Conservation (phyloP, 1,140 invertebrate species). For the Rhyacophila brunnea region DNA sequence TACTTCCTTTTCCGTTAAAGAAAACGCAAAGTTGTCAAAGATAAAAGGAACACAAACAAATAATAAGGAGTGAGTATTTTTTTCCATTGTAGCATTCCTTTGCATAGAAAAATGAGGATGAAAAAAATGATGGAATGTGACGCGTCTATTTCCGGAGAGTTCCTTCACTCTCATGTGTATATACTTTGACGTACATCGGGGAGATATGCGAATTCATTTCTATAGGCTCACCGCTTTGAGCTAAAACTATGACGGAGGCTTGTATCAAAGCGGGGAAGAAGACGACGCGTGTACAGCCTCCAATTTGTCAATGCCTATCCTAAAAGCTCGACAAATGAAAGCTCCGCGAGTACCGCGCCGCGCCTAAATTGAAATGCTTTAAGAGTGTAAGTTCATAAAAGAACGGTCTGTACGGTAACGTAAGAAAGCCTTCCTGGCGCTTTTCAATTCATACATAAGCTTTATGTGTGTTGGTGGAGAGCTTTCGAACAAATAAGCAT, state of each 20-base stretch:
- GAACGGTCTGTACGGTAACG: conserved; percentile 21
- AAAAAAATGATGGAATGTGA: conserved; percentile 9
- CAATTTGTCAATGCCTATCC: conserved; percentile 35
- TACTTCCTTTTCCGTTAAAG: conserved; percentile 17
- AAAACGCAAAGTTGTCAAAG: conserved; percentile 18
- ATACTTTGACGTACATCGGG: conserved; percentile 16
- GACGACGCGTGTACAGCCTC: conserved; percentile 27
- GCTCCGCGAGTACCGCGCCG: conserved; percentile 18
- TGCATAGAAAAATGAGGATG: conserved; percentile 15
- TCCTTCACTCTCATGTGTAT: not conserved
- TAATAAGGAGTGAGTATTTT: conserved; percentile 24
- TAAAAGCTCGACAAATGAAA: conserved; percentile 35
- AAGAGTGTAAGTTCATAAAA: conserved; percentile 33
- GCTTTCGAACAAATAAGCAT: no score
- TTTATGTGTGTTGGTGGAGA: not conserved
- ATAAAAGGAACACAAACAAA: conserved; percentile 29
- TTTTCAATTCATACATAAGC: conserved; percentile 26
- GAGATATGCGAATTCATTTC: conserved; percentile 28
- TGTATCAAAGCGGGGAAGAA: conserved; percentile 25
- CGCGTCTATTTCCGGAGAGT: not conserved
- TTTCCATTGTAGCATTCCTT: conserved; percentile 7
- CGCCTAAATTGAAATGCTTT: conserved; percentile 34
- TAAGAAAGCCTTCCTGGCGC: conserved; percentile 24
- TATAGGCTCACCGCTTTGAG: conserved; percentile 17
- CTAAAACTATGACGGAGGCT: conserved; percentile 24